Base-by-base conservation (phyloP, 2,888 invertebrate species). In the Drosophila meridionalis region DNA sequence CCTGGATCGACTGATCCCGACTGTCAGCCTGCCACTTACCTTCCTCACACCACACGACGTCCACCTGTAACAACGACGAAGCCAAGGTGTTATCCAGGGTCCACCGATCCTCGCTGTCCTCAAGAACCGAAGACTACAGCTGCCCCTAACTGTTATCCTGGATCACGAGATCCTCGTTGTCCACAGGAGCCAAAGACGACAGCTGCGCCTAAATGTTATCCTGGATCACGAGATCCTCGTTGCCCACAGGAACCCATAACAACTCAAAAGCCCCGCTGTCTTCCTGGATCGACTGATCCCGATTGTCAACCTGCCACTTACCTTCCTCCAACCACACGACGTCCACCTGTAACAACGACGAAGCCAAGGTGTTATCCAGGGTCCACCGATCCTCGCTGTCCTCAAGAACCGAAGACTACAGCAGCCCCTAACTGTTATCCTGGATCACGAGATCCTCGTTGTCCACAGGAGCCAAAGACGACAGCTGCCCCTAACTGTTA, bases 251-350 rank as follows among this genome's bases (percentile, higher is more conserved):
- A 45, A 9, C 43, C 43, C 3, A 47, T 20, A 11, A 61, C 61
- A 3, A 61, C 67, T 1, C 9, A 43, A 8, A 56, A 26, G 26
- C 55, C 60, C 4, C 55, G 55, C 0, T 67, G 67, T 61, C 93
- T 89, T 74, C 93, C 88, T 42, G 93, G 93, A 2, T 91, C 91
- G 12, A 89, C 73, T 0, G 93, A 93, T 69, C 90, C 91, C 0
- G 58, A 61, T 5, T 73, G 73, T 12, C 59, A 72, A 36, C 61
- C 69, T 5, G 64, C 45, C 50, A 91, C 92, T 28, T 69, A 61
- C 34, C 11, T 42, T 2, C 69, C 72, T 4, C 56, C 63, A 50
- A 67, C 62, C 9, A 73, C 70, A 4, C 30, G 2, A 2, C 38
- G 55, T 34, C 40, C 47, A 0, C 14, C 55, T 20, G 28, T 48